Conservation (phyloP, 2,888 invertebrate genomes). For the Chelonus formosanus region DNA sequence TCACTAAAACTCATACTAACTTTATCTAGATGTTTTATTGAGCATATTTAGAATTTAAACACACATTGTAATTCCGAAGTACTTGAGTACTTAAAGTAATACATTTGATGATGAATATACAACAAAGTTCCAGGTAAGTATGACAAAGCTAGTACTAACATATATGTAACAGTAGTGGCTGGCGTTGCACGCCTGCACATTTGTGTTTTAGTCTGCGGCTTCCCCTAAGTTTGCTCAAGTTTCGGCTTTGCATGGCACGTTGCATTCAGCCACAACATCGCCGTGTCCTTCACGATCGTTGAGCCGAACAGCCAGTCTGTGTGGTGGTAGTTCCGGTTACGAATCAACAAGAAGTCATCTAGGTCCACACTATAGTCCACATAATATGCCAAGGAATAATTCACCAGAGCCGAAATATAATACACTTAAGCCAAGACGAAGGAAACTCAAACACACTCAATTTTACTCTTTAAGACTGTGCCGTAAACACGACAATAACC, state of each 20-base stretch:
- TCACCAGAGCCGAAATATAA: slow-evolving; percentile 60
- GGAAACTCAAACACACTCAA: slow-evolving; percentile 49
- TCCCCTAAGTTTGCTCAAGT: slow-evolving; percentile 61
- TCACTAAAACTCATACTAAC: no score
- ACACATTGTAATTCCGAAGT: neutral
- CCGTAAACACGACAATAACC: slow-evolving; percentile 50
- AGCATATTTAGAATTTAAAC: no score
- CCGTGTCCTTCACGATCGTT: slow-evolving; percentile 52
- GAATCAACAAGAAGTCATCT: slow-evolving; percentile 66
- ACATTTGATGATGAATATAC: neutral
- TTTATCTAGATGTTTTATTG: no score
- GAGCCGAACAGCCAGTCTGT: slow-evolving; percentile 52
- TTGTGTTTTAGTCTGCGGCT: slow-evolving; percentile 60
- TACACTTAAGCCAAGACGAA: slow-evolving; percentile 58
- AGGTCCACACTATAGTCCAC: slow-evolving; percentile 61
- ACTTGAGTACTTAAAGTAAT: no score
- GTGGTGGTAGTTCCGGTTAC: slow-evolving; percentile 65
- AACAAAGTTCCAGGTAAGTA: slow-evolving; percentile 8
- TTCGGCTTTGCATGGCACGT: slow-evolving; percentile 62
- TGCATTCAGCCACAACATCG: slow-evolving; percentile 52
- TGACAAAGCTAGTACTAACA: neutral
- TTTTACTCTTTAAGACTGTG: slow-evolving; percentile 56
- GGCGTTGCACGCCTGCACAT: slow-evolving; percentile 40
- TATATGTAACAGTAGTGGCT: slow-evolving; percentile 5
- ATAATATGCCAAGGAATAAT: slow-evolving; percentile 61